Percentiles rank a stretch among this genome's conserved stretches.
Conservation (phyloP, 2,888 invertebrate genomes). For the Epirrhoe tristata region DNA sequence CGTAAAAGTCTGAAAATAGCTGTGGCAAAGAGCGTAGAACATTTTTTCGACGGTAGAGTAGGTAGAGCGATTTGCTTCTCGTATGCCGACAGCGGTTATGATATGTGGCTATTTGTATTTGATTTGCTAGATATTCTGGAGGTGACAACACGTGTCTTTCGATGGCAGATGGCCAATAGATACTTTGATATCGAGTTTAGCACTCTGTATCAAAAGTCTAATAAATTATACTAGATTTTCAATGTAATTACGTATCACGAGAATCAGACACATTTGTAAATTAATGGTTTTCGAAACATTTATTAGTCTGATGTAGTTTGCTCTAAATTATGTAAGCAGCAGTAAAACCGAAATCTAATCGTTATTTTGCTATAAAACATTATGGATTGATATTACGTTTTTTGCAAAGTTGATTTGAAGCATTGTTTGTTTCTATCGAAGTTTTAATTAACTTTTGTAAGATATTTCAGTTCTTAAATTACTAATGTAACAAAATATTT, state of each 20-base stretch:
- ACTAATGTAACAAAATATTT: too few species aligned
- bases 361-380: background rate
- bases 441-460: background rate
- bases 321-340: conserved; percentile 1
- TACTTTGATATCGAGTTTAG: conserved; percentile 45
- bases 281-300: conserved; percentile 21
- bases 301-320: conserved; percentile 4
- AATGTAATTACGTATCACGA: conserved; percentile 14
- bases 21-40: conserved; percentile 18
- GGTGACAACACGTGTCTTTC: conserved; percentile 50
- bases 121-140: conserved; percentile 54
- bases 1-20: conserved; percentile 29
- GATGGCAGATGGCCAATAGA: conserved; percentile 53
- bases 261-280: conserved; percentile 20
- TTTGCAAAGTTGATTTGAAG: background rate
- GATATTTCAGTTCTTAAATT: too few species aligned
- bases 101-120: conserved; percentile 50
- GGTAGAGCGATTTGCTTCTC: conserved; percentile 33
- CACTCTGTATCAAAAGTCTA: conserved; percentile 20
- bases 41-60: conserved; percentile 35
- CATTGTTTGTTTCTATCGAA: background rate
- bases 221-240: conserved; percentile 27
- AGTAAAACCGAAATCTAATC: background rate
- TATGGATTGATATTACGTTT: background rate
- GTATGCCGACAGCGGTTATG: conserved; percentile 42